Conservation (phyloP, 2,797 vertebrate genomes). For the Dromococcyx pavoninus region DNA sequence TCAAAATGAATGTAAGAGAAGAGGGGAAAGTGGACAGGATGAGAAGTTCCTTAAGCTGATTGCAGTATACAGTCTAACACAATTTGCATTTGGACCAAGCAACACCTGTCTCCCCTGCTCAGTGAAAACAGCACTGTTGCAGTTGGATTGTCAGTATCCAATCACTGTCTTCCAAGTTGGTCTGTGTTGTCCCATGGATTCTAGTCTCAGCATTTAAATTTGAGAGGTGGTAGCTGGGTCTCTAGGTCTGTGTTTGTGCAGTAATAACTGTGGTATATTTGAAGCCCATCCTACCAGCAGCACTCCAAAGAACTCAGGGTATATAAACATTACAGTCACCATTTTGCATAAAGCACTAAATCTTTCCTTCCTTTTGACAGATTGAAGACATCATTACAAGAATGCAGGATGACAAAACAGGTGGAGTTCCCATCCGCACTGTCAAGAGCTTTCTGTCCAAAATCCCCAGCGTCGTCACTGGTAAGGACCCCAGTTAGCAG, state of each 20-base stretch:
- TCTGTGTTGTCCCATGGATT: not conserved
- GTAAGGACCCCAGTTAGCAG: constrained; percentile 66
- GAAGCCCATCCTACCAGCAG: not conserved
- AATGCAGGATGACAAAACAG: constrained; percentile 95
- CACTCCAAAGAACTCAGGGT: not conserved
- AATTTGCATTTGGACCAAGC: not conserved
- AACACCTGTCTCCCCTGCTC: not conserved
- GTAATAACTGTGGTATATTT: not conserved
- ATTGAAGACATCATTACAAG: constrained; percentile 93
- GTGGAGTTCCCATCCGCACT: constrained; percentile 93
- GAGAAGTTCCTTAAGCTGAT: not conserved
- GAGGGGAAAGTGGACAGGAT: not conserved
- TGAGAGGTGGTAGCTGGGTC: not conserved
- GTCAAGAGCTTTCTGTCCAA: constrained; percentile 99
- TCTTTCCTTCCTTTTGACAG: constrained; percentile 75
- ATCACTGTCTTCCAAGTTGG: not conserved
- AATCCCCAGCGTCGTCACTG: constrained; percentile 97
- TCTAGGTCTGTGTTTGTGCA: not conserved
- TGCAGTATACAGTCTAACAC: not conserved
- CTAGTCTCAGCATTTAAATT: not conserved
- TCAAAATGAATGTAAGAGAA: not conserved
- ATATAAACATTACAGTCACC: not conserved
- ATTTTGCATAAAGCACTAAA: not conserved
- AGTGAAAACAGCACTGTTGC: not conserved
- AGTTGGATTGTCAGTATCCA: not conserved